phyloP scores from a whole-genome alignment of 2,797 vertebrate species.

The Mastacembelus armatus region DNA sequence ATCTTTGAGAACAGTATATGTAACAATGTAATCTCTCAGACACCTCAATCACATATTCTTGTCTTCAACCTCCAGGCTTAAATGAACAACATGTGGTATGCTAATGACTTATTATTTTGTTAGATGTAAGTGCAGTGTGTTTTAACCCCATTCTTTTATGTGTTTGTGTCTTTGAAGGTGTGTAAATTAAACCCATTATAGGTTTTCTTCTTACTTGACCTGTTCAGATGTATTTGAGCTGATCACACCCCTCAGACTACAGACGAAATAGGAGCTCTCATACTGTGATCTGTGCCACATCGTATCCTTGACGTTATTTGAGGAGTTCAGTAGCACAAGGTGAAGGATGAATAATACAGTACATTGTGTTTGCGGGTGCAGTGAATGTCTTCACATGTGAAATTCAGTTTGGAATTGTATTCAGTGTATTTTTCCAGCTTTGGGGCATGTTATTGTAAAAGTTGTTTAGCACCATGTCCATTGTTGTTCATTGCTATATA shows the following conservation, averaged over 20 bases:
- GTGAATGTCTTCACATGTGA: slow-evolving; percentile 20
- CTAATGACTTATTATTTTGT: neutral
- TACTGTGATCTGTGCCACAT: slow-evolving; percentile 77
- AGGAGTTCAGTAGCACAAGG: slow-evolving; percentile 54
- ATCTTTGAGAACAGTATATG: too few species aligned
- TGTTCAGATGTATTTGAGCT: slow-evolving; percentile 29
- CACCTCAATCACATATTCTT: too few species aligned
- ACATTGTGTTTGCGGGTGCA: slow-evolving; percentile 28
- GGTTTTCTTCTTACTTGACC: neutral
- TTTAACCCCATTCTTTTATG: neutral
- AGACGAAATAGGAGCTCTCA: slow-evolving; percentile 48
- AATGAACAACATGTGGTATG: too few species aligned
- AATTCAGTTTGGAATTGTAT: slow-evolving; percentile 42
- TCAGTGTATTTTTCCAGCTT: too few species aligned
- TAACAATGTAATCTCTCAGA: too few species aligned
- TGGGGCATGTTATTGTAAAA: slow-evolving; percentile 4
- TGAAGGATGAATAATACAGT: slow-evolving; percentile 59
- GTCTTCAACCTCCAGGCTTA: too few species aligned
- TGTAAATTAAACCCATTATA: neutral
- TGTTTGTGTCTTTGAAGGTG: neutral
- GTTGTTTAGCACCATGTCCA: neutral
- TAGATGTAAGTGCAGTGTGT: neutral
- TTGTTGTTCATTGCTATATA: neutral
- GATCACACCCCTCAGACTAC: slow-evolving; percentile 48
- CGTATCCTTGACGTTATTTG: slow-evolving; percentile 52